Percentiles rank a stretch among this genome's conserved stretches.
Evolutionary conservation across 2,888 invertebrate genomes (phyloP).

Genomic region (Acanthopleura granulata): DNA sequence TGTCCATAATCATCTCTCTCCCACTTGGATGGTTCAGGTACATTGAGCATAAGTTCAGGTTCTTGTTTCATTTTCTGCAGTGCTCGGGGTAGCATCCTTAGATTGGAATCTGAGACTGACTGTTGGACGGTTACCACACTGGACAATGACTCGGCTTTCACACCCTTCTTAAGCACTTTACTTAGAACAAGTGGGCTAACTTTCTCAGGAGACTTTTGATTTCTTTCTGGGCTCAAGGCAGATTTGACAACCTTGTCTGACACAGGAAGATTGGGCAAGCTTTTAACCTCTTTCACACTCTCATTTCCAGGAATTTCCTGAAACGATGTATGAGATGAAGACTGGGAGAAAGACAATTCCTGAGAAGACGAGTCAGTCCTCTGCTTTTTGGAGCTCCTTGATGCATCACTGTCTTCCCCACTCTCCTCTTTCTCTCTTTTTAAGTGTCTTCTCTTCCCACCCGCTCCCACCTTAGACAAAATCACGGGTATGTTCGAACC

Average conservation of each 20-base stretch:
- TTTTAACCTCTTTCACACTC: not conserved
- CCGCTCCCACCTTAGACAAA: not conserved
- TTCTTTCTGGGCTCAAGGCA: not conserved
- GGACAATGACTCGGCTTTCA: not conserved
- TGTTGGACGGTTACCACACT: not conserved
- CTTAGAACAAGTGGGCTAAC: not conserved
- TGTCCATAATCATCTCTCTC: slow-evolving; percentile 78
- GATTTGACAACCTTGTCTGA: not conserved
- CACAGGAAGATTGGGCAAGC: not conserved
- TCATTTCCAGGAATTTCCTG: not conserved
- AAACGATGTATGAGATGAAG: not conserved
- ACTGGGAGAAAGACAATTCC: not conserved
- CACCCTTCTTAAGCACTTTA: not conserved
- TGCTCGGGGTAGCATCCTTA: slow-evolving; percentile 1
- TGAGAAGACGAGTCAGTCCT: slow-evolving; percentile 2
- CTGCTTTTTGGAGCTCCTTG: not conserved
- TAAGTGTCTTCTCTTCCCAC: not conserved
- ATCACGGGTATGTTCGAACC: slow-evolving; percentile 17
- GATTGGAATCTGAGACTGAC: not conserved
- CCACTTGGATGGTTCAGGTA: slow-evolving; percentile 89
- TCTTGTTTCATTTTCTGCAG: slow-evolving; percentile 22
- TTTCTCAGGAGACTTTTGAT: not conserved
- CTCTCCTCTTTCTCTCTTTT: slow-evolving; percentile 3
- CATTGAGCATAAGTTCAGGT: slow-evolving; percentile 52
- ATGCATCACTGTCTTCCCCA: slow-evolving; percentile 7